Base-by-base conservation (phyloP, 2,888 invertebrate genomes). In the Plebejus melissa region DNA sequence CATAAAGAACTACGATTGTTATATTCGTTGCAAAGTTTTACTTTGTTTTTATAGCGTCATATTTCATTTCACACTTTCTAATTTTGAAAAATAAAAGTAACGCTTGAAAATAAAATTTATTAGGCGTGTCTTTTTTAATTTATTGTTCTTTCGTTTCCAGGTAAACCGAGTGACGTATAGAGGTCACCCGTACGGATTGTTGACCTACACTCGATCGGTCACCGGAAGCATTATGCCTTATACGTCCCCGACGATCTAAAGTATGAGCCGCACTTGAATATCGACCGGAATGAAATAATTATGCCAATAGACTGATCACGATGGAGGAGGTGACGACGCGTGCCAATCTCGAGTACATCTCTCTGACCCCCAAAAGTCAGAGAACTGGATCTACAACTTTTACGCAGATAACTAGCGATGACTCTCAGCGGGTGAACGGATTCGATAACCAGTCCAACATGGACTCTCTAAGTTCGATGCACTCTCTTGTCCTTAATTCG, bases 311-410 rank as follows among this genome's bases (percentile, higher is more conserved):
- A 81, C 81, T 32, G 74, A 82, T 84, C 82, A 88, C 84, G 86
- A 94, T 94, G 95, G 94, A 94, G 88, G 93, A 94, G 86, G 88
- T 94, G 82, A 88, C 94, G 77, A 84, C 91, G 77, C 89, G 91
- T 80, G 87, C 90, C 28, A 91, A 84, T 82, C 84, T 91, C 78
- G 90, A 93, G 82, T 91, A 91, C 85, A 92, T 94, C 83, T 94
- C 95, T 79, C 87, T 95, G 79, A 94, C 95, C 71, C 94, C 94
- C 76, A 95, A 95, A 90, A 91, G 93, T 80, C 91, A 88, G 82
- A 88, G 87, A 82, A 80, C 81, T 75, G 90, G 91, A 77, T 86
- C 89, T 75, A 90, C 93, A 16, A 92, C 92, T 79, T 90, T 91
- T 83, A 93, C 93, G 74, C 90, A 92, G 83, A 93, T 93, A 79